Conservation (phyloP, 1,140 invertebrate genomes). For the Hycleus phaleratus region DNA sequence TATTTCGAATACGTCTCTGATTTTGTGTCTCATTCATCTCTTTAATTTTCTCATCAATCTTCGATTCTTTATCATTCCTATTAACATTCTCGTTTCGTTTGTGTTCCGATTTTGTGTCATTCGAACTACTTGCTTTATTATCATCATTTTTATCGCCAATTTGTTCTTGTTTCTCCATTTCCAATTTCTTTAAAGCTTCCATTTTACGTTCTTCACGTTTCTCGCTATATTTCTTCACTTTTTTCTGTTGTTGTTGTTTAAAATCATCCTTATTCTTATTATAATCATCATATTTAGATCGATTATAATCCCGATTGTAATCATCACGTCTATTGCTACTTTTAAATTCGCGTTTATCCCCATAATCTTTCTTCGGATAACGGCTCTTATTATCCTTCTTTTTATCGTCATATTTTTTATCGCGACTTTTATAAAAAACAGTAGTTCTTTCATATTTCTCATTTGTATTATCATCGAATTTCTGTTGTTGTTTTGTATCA, state of each 20-base stretch:
- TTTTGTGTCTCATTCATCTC: constrained; percentile 26
- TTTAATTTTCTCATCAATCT: constrained; percentile 19
- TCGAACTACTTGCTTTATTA: constrained; percentile 1
- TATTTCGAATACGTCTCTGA: constrained; percentile 45
- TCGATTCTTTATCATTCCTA: neutral
- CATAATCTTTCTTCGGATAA: constrained; percentile 29
- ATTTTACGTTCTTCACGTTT: constrained; percentile 38
- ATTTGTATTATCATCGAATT: constrained; percentile 18
- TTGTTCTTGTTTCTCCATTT: constrained; percentile 26
- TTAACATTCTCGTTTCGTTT: neutral
- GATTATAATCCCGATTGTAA: constrained; percentile 24
- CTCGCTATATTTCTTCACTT: constrained; percentile 41
- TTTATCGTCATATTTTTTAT: constrained; percentile 32
- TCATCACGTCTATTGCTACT: constrained; percentile 11
- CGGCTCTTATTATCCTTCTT: constrained; percentile 28
- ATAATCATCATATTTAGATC: constrained; percentile 27
- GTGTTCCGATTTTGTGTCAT: constrained; percentile 19
- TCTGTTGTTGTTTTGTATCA: constrained; percentile 19
- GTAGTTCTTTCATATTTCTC: constrained; percentile 7
- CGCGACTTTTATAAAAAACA: constrained; percentile 21
- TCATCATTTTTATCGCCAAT: constrained; percentile 2
- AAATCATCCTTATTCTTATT: constrained; percentile 21
- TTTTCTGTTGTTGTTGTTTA: constrained; percentile 21
- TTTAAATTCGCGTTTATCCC: constrained; percentile 26
- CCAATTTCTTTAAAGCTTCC: constrained; percentile 28